Evolutionary conservation across 2,113 vertebrate species (phyloP).

Genomic region (Rutilus rutilus): DNA sequence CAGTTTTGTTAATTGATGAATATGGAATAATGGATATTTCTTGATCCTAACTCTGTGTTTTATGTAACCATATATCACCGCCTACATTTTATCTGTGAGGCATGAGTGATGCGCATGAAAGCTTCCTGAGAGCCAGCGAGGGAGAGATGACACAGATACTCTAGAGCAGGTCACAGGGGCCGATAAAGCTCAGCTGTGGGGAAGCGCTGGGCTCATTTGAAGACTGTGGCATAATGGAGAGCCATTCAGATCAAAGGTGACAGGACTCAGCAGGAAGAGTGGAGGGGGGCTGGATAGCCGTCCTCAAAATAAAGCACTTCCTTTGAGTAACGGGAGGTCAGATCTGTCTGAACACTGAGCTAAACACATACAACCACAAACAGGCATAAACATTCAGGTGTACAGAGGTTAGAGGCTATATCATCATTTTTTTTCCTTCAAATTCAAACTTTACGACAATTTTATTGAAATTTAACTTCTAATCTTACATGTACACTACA

Average conservation of each 20-base stretch:
- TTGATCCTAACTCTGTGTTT: background rate
- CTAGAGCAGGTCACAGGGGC: constrained; percentile 27
- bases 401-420: background rate
- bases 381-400: background rate
- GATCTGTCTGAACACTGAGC: constrained; percentile 15
- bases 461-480: background rate
- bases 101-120: constrained; percentile 3
- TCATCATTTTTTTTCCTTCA: background rate
- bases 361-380: background rate
- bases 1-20: too few relatives aligned
- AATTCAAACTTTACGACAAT: background rate
- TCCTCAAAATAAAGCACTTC: constrained; percentile 38
- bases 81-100: background rate
- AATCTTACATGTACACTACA: background rate
- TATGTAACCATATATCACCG: background rate
- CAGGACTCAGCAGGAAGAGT: constrained; percentile 39
- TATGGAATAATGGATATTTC: too few relatives aligned
- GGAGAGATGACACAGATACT: constrained; percentile 12
- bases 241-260: constrained; percentile 23
- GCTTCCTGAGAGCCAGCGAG: background rate
- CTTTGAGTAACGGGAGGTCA: constrained; percentile 20
- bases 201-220: constrained; percentile 9
- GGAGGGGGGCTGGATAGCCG: constrained; percentile 23
- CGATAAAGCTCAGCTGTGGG: constrained; percentile 26
- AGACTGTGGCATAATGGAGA: constrained; percentile 30